These are phyloP conservation scores for Porites divaricata DNA, from an alignment of 92 coral and sea anemone species.

Conservation along the genomic window DNA sequence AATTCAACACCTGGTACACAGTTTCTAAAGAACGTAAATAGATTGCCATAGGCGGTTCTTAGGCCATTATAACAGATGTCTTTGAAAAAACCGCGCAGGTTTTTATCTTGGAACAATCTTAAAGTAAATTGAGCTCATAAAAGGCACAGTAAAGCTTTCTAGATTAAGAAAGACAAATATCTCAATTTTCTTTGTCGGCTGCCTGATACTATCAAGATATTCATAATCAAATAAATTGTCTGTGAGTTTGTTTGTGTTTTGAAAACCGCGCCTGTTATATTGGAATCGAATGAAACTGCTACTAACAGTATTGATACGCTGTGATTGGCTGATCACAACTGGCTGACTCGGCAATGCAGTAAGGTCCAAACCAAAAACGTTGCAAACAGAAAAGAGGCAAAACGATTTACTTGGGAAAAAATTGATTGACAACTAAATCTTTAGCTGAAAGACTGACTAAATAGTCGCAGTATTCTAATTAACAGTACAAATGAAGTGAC, in stretches of 20 bases:
- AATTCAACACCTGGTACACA: not conserved
- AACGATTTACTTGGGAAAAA: not conserved
- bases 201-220: slow-evolving; percentile 12
- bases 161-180: not conserved
- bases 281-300: too few relatives aligned
- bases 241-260: too few relatives aligned
- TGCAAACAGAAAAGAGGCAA: too few relatives aligned
- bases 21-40: not conserved
- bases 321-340: not conserved
- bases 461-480: not conserved
- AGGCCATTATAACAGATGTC: not conserved
- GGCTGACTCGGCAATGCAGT: not conserved
- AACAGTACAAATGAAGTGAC: not conserved
- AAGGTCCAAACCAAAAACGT: not conserved
- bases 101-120: not conserved
- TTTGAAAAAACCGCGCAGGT: slow-evolving; percentile 7
- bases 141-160: not conserved
- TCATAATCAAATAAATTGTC: not conserved
- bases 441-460: not conserved
- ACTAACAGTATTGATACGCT: not conserved
- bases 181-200: not conserved
- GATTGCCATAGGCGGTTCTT: not conserved
- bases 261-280: not conserved
- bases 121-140: slow-evolving; percentile 2
- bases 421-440: not conserved